Evolutionary conservation across 2,113 vertebrate genomes (phyloP).

Genomic region (Podarcis raffonei): DNA sequence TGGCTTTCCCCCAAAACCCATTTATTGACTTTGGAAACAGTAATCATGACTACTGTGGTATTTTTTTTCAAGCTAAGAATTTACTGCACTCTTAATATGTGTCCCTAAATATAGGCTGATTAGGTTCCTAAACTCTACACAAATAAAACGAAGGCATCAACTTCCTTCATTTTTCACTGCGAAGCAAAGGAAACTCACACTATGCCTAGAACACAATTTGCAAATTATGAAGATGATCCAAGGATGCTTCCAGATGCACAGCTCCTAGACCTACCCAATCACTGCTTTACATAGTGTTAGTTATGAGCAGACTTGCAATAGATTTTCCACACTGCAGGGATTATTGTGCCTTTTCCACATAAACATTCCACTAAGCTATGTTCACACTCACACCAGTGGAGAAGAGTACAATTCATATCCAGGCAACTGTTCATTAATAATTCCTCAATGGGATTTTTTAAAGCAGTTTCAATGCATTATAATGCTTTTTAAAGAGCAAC

Average conservation of each 20-base stretch:
- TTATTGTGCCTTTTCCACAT: neutral
- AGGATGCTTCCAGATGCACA: neutral
- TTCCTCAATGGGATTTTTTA: neutral
- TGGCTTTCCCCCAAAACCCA: conserved; percentile 46
- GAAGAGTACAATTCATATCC: neutral
- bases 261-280: neutral
- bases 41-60: conserved; percentile 53
- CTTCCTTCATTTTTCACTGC: conserved; percentile 34
- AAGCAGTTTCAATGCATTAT: neutral
- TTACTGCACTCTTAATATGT: conserved; percentile 34
- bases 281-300: neutral
- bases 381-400: neutral
- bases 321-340: neutral
- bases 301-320: neutral
- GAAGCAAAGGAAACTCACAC: conserved; percentile 40
- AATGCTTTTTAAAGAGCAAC: neutral
- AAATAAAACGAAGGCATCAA: conserved; percentile 10
- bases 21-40: conserved; percentile 38
- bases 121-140: neutral
- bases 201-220: conserved; percentile 28
- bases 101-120: neutral
- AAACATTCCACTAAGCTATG: neutral
- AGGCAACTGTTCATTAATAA: neutral
- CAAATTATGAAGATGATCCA: conserved; percentile 34
- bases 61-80: conserved; percentile 59